phyloP scores from a whole-genome alignment of 2,797 vertebrate species.

The Phalloptychus januarius region DNA sequence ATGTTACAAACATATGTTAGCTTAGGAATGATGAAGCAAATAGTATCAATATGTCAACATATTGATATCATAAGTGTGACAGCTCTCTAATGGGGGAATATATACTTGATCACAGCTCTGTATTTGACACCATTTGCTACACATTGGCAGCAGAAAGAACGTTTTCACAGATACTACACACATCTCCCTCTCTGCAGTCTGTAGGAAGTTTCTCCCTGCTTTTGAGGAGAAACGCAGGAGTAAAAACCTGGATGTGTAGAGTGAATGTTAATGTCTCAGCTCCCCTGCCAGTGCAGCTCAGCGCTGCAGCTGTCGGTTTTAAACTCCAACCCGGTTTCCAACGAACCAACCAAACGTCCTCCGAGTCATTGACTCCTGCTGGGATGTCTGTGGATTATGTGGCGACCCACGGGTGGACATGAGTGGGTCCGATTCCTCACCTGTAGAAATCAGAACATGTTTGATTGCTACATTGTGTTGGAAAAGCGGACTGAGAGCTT shows the following conservation, averaged over 20 bases:
- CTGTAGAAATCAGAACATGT: too few species aligned
- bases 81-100: neutral
- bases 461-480: neutral
- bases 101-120: neutral
- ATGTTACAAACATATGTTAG: too few species aligned
- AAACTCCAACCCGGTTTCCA: conserved; percentile 62
- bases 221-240: conserved; percentile 62
- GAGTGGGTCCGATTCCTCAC: neutral
- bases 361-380: conserved; percentile 7
- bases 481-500: neutral
- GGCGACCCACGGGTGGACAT: neutral
- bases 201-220: conserved; percentile 36
- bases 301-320: conserved; percentile 58
- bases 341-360: conserved; percentile 34
- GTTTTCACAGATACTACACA: conserved; percentile 23
- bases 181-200: conserved; percentile 24
- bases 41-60: too few species aligned
- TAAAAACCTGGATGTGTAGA: conserved; percentile 42
- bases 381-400: neutral
- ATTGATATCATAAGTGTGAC: neutral
- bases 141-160: conserved; percentile 12
- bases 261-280: conserved; percentile 75
- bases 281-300: conserved; percentile 62
- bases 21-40: too few species aligned
- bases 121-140: neutral